phyloP scores from a whole-genome alignment of 92 coral and sea anemone genomes.

The Zoanthus solanderi region DNA sequence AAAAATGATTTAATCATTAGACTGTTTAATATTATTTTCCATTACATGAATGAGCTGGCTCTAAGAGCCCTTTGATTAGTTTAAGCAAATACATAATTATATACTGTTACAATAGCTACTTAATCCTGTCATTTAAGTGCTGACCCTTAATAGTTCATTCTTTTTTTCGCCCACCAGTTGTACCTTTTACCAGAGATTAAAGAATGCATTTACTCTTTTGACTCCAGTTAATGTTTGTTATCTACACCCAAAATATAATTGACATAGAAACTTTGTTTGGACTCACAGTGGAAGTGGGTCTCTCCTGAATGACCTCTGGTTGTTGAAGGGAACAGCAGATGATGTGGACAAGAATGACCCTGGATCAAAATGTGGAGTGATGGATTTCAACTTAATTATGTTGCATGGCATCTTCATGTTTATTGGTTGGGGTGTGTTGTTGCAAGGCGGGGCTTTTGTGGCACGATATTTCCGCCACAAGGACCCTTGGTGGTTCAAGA shows the following conservation, averaged over 20 bases:
- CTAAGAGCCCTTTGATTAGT: too few relatives aligned
- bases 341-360: slow-evolving; percentile 70
- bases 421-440: slow-evolving; percentile 94
- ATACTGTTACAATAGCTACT: too few relatives aligned
- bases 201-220: neutral
- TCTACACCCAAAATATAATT: neutral
- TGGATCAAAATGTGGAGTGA: slow-evolving; percentile 73
- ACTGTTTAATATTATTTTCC: too few relatives aligned
- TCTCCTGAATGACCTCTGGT: slow-evolving; percentile 81
- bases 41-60: too few relatives aligned
- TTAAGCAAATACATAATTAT: too few relatives aligned
- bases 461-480: slow-evolving; percentile 92
- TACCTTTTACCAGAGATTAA: neutral
- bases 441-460: slow-evolving; percentile 93
- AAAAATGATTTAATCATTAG: too few relatives aligned
- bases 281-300: slow-evolving; percentile 51
- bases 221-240: neutral
- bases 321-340: slow-evolving; percentile 77
- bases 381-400: slow-evolving; percentile 80
- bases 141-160: too few relatives aligned
- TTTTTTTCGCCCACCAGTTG: too few relatives aligned
- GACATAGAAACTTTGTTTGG: neutral
- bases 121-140: too few relatives aligned
- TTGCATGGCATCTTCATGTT: slow-evolving; percentile 98
- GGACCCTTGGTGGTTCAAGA: slow-evolving; percentile 98